Conservation (phyloP, 92 coral and sea anemone genomes). For the Nematostella vectensis region DNA sequence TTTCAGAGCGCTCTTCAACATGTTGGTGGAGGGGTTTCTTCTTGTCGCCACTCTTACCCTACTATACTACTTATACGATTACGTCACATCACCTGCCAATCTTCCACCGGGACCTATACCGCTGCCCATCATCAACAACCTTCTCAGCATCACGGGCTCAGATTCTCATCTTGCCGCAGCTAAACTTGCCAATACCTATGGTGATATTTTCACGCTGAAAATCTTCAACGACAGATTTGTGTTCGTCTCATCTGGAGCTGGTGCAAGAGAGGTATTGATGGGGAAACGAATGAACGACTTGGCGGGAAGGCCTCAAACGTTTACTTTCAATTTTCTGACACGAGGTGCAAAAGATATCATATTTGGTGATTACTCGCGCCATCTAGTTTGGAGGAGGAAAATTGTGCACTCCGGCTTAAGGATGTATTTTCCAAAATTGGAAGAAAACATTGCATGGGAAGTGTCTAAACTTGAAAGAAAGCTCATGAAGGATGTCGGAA, state of each 20-base stretch:
- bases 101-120: slow-evolving; percentile 32
- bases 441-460: too few species aligned
- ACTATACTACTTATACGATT: too few species aligned
- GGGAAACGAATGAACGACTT: slow-evolving; percentile 26
- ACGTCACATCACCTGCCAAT: too few species aligned
- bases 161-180: slow-evolving; percentile 31
- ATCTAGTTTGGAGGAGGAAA: slow-evolving; percentile 29
- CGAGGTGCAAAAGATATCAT: slow-evolving; percentile 31
- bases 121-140: slow-evolving; percentile 30
- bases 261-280: slow-evolving; percentile 33
- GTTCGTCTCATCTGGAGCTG: slow-evolving; percentile 18
- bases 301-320: slow-evolving; percentile 31
- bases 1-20: too few species aligned
- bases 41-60: too few species aligned
- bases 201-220: slow-evolving; percentile 30
- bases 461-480: too few species aligned
- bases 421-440: too few species aligned
- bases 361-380: slow-evolving; percentile 34
- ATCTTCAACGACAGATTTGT: slow-evolving; percentile 20
- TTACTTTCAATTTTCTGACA: slow-evolving; percentile 12
- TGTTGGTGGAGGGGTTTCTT: too few species aligned
- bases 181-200: slow-evolving; percentile 26
- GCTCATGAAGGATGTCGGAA: too few species aligned
- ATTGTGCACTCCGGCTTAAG: slow-evolving; percentile 44
- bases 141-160: slow-evolving; percentile 19